Evolutionary conservation across 2,888 invertebrate species (phyloP).

Genomic region (Lepeophtheirus nordmannii): DNA sequence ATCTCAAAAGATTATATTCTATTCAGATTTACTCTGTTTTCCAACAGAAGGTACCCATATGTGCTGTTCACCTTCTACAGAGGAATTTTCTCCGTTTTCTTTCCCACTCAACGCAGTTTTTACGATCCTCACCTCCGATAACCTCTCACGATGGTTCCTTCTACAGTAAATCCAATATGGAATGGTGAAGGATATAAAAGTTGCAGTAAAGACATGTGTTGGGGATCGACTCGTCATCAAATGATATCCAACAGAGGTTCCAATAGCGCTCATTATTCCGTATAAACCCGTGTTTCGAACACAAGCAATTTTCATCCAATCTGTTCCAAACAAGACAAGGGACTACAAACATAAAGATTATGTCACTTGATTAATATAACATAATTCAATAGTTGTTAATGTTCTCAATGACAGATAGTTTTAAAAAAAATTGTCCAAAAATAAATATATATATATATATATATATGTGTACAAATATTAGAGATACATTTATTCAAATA

Average conservation of each 20-base stretch:
- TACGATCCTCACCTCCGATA: neutral
- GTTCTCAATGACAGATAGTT: too few relatives aligned
- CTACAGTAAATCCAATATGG: neutral
- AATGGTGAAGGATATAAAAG: neutral
- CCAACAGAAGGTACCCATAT: too few relatives aligned
- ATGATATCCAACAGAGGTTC: constrained; percentile 5
- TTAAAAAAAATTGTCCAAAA: too few relatives aligned
- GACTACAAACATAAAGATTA: constrained; percentile 4
- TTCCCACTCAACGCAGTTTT: neutral
- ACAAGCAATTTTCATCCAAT: constrained; percentile 13
- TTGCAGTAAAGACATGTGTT: neutral
- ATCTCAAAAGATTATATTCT: too few relatives aligned
- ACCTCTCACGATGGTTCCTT: neutral
- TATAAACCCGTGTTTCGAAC: constrained; percentile 2
- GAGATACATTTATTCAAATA: too few relatives aligned
- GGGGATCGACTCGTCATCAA: constrained; percentile 10
- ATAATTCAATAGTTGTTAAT: too few relatives aligned
- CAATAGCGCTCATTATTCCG: neutral
- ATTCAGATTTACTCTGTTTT: too few relatives aligned
- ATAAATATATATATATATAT: too few relatives aligned
- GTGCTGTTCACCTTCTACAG: neutral
- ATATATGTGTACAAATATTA: too few relatives aligned
- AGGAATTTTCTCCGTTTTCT: neutral
- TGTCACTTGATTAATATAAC: too few relatives aligned
- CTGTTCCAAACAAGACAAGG: constrained; percentile 1